These are phyloP conservation scores for Artibeus jamaicensis DNA, from an alignment of 2,797 vertebrate species.

Conservation along the genomic window DNA sequence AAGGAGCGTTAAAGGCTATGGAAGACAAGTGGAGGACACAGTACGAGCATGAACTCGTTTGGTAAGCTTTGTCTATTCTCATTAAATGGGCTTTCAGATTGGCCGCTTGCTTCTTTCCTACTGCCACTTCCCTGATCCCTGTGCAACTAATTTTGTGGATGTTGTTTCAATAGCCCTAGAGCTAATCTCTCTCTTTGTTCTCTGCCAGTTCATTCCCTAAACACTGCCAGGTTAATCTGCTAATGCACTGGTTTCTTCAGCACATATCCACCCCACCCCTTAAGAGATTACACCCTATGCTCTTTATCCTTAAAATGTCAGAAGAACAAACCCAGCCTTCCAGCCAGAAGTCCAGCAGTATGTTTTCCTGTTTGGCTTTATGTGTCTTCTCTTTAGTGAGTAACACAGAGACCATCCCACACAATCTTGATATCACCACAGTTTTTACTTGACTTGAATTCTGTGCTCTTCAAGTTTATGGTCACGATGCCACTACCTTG, in stretches of 20 bases:
- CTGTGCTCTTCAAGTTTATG: neutral
- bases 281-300: neutral
- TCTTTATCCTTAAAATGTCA: neutral
- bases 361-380: neutral
- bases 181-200: neutral
- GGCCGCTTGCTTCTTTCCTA: neutral
- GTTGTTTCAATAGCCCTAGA: conserved; percentile 6
- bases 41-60: neutral
- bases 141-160: neutral
- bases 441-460: neutral
- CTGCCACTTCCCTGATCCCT: neutral
- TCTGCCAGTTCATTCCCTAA: neutral
- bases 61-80: neutral
- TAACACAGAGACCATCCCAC: neutral
- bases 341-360: neutral
- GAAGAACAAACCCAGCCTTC: neutral
- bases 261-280: neutral
- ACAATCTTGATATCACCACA: neutral
- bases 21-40: neutral
- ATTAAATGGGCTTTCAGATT: neutral
- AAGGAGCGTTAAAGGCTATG: neutral
- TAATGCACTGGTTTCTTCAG: neutral
- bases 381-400: neutral
- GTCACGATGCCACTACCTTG: neutral
- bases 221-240: neutral